Percentiles rank a stretch among this genome's conserved stretches.
phyloP scores from a whole-genome alignment of 2,113 vertebrate genomes.

The Chauna torquata region DNA sequence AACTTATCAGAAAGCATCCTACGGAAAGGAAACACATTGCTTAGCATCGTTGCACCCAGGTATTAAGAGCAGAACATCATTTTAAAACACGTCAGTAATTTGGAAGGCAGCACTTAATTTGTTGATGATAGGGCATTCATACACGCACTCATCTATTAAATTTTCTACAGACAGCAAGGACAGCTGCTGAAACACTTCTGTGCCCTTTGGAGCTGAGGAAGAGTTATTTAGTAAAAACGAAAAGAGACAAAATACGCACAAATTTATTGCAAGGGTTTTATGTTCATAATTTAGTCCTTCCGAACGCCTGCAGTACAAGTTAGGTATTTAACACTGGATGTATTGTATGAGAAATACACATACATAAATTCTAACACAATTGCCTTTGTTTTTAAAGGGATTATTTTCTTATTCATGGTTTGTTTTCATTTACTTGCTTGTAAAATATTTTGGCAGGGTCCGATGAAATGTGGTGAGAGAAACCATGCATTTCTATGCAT shows the following conservation, averaged over 20 bases:
- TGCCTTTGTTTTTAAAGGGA: slow-evolving; percentile 37
- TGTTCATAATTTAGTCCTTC: not conserved
- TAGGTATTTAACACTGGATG: not conserved
- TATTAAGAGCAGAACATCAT: not conserved
- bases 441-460: slow-evolving; percentile 27
- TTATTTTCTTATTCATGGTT: slow-evolving; percentile 20
- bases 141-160: not conserved
- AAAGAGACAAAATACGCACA: not conserved
- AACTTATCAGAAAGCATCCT: not conserved
- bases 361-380: slow-evolving; percentile 10
- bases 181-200: not conserved
- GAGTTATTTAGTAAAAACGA: not conserved
- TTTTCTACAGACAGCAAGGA: not conserved
- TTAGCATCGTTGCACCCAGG: not conserved
- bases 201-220: not conserved
- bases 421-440: slow-evolving; percentile 34
- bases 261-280: not conserved
- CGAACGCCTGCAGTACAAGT: rapidly evolving
- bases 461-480: not conserved
- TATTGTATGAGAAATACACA: not conserved
- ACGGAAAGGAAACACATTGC: not conserved
- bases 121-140: not conserved
- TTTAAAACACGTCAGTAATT: not conserved
- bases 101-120: not conserved
- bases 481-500: slow-evolving; percentile 20